Base-by-base conservation (phyloP, 2,888 invertebrate species). In the Operophtera brumata region DNA sequence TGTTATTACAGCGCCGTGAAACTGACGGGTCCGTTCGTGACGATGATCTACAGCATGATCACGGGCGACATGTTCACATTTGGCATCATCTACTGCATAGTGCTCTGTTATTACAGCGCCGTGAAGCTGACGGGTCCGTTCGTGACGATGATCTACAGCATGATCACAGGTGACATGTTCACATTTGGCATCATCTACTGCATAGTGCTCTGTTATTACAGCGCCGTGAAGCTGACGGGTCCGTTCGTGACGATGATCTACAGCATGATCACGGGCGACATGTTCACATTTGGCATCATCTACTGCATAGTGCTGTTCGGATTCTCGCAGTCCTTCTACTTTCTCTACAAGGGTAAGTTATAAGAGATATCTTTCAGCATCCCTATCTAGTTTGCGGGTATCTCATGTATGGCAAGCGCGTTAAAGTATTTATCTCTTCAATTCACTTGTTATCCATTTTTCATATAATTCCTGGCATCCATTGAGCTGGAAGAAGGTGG, bases 211-310 rank as follows among this genome's bases (percentile, higher is more conserved):
- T n/a, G n/a, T 36, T 36, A 6, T 51, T 82, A 3, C 86, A 98
- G 98, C 6, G 98, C 98, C 35, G 95, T 97, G 30, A 94, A 96
- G 54, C 88, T 99, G 70, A 99, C 99, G 0, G 99, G 99, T 39
- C 99, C 99, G 0, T 99, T 99, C 85, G 99, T 99, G 55, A 99
- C 99, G 9, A 99, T 99, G 98, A 97, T 99, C 68, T 99, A 98
- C 92, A 97, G 97, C 73, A 99, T 99, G 99, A 97, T 99, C 77
- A 96, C 96, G 0, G 99, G 99, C 41, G 99, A 99, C 90, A 97
- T 99, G 96, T 94, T 99, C 77, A 97, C 99, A 25, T 99, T 99
- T 81, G 97, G 97, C 62, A 98, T 99, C 67, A 99, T 99, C 80
- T 99, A 99, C 83, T 93, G 94, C 65, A 96, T 99, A 70, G 96